phyloP scores from a whole-genome alignment of 2,113 vertebrate species.

The Copsychus sechellarum region DNA sequence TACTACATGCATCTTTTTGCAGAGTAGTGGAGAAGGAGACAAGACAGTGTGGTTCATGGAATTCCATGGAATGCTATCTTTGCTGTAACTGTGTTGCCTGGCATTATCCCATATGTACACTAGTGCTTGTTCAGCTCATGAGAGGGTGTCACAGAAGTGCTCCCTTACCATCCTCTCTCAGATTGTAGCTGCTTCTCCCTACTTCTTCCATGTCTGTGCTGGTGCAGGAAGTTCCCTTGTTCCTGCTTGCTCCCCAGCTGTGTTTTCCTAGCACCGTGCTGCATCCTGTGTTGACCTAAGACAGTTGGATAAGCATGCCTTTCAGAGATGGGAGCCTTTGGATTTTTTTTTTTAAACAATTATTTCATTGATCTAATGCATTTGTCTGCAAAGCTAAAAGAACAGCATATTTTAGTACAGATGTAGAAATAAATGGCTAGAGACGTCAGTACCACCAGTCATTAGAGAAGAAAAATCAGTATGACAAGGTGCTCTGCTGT shows the following conservation, averaged over 20 bases:
- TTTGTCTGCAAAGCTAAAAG: neutral
- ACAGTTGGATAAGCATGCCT: neutral
- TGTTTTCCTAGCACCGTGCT: neutral
- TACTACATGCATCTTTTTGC: neutral
- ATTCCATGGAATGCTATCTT: neutral
- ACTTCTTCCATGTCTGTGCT: neutral
- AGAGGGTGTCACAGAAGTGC: neutral
- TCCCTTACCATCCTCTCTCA: neutral
- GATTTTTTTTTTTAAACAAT: neutral
- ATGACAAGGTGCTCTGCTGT: neutral
- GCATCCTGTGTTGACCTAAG: neutral
- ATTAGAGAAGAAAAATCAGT: neutral
- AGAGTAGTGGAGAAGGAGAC: neutral
- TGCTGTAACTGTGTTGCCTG: neutral
- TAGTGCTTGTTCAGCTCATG: neutral
- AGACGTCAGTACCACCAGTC: neutral
- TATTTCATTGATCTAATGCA: neutral
- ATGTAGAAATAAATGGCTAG: neutral
- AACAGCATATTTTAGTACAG: neutral
- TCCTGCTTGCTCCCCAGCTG: neutral
- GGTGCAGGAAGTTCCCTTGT: neutral
- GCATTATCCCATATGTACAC: accelerated
- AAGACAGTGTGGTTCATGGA: neutral
- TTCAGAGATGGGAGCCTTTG: neutral
- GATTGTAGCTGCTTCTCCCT: neutral